Evolutionary conservation across 2,888 invertebrate genomes (phyloP), one percentile per base, ranked within the genome.

Genomic region (Tinea semifulvella): DNA sequence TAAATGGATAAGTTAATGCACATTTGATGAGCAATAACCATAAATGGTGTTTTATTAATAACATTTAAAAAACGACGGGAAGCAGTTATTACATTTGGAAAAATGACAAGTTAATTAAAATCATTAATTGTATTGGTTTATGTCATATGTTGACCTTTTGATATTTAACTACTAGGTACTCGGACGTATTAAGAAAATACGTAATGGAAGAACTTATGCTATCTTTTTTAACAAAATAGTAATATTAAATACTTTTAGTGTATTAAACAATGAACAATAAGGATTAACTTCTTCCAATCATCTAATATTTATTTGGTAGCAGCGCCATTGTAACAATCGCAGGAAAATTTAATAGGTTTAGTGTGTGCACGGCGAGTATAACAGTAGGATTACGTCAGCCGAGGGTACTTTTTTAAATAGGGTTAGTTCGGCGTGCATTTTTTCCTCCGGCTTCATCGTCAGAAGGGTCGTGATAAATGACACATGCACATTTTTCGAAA

Each of bases 401-500:
- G 61, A 60, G 69, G 75, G 71, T 68, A 72, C 68, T 76, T 80
- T 80, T 80, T 80, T 77, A 76, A 79, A 79, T 75, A 76, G 79
- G 79, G 79, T 40, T 40, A 40, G 40, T 13, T 36, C 36, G 22
- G 40, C 40, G 20, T 44, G 44, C 44, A 44, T 45, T 45, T 45
- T 45, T 45, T 45, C 45, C 45, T 39, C 45, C 18, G 36, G 36
- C 36, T 36, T 14, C 40, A 40, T 22, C 36, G 46, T 47, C 40
- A 40, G 40, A 22, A 71, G 79, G 76, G 75, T 72, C 63, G 76
- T 82, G 81, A 82, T 82, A 81, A 82, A 82, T 82, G 82, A 82
- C 81, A 82, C 82, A 82, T 82, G 82, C 80, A 79, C 79, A 79
- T 80, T 79, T 76, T 77, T 77, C 79, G 75, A 82, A 82, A 82